Conservation (phyloP, 2,797 vertebrate genomes). For the Tarsius wallacei region DNA sequence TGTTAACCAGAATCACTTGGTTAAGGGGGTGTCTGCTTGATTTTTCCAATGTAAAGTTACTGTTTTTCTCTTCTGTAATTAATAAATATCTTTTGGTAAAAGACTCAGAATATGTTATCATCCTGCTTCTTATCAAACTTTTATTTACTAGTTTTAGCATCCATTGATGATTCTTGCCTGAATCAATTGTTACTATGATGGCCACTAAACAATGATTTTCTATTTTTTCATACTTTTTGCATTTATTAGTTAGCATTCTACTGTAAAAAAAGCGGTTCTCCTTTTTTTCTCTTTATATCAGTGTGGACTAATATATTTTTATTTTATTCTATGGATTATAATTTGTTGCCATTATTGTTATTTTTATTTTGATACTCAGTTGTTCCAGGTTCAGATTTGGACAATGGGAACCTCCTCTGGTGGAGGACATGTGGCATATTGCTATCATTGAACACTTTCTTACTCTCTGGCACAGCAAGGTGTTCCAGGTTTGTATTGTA, state of each 20-base stretch:
- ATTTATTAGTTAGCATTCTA: neutral
- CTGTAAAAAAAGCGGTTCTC: neutral
- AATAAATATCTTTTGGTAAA: neutral
- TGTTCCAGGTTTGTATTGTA: no score
- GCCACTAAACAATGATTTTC: neutral
- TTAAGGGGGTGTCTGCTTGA: neutral
- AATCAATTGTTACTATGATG: neutral
- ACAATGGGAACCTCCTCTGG: no score
- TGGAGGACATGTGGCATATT: no score
- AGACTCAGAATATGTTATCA: neutral
- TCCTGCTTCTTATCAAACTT: neutral
- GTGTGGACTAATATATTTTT: neutral
- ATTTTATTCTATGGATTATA: slow-evolving; percentile 4
- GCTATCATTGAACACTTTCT: no score
- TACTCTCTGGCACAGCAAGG: no score
- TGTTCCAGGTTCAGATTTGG: neutral
- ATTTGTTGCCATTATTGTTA: neutral
- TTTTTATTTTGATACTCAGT: neutral
- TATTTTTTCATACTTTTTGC: neutral
- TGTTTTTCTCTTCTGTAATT: neutral
- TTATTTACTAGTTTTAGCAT: neutral
- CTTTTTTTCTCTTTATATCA: neutral
- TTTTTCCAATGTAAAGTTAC: slow-evolving; percentile 1
- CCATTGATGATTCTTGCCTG: no score
- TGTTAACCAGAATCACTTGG: neutral